Base-by-base conservation (phyloP, 1,140 invertebrate genomes). In the Drosophila baimaii region DNA sequence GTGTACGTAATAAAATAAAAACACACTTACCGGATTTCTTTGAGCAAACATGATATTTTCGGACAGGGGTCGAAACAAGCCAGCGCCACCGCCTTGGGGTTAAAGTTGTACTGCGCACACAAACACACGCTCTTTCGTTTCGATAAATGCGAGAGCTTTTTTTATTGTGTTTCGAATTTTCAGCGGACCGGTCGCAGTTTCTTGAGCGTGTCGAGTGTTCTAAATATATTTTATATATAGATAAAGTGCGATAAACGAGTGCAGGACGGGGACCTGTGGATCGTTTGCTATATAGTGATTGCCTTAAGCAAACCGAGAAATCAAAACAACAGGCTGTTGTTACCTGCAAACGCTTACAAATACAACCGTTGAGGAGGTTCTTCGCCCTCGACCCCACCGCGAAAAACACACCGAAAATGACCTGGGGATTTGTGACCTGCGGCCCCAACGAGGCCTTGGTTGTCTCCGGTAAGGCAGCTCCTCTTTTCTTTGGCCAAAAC, bases 401-500 rank as follows among this genome's bases (percentile, higher is more conserved):
- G 2, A 23, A 41, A 23, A 23, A 33, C 10, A 8, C 7, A 44
- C 3, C 35, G 21, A 74, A 62, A 68, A 98, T 97, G 97, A 95
- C 95, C 82, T 97, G 96, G 94, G 98, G 98, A 89, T 99, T 99
- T 93, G 98, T 99, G 69, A 98, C 97, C 68, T 99, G 98, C 93
- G 98, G 98, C 37, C 98, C 98, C 4, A 99, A 99, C 92, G 98
- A 99, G 93, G 98, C 98, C 29, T 94, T 99, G 56, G 98, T 99
- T 27, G 97, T 99, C 75, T 99, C 98, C 93, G 98, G 98, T 98
- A 94, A 95, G 92, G 43, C 35, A 54, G 4, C 25, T 13, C 10
- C 5, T 10, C 3, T 9, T 27, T 12, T 44, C 7, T 13, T 10
- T 51, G 2, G 19, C 8, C 19, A 33, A 31, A 25, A 25, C 7